phyloP scores from a whole-genome alignment of 2,888 invertebrate genomes.

The Helicoverpa assulta region DNA sequence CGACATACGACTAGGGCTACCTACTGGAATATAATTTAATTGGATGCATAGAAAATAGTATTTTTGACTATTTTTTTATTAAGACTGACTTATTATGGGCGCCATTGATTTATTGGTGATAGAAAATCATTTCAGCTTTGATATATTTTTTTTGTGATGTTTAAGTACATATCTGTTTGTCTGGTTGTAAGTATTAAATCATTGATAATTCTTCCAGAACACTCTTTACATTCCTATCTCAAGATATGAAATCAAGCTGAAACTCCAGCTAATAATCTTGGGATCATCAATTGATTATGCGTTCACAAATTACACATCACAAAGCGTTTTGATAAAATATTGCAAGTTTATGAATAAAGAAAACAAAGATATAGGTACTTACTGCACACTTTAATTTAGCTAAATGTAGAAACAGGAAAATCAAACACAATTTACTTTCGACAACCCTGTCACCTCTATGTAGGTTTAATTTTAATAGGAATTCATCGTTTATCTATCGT shows the following conservation, averaged over 20 bases:
- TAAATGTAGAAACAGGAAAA: not conserved
- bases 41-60: not conserved
- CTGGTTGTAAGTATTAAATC: too few species aligned
- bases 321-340: too few species aligned
- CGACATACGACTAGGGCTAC: conserved; percentile 70
- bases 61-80: not conserved
- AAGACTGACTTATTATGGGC: not conserved
- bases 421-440: conserved; percentile 13
- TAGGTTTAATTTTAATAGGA: conserved; percentile 60
- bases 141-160: too few species aligned
- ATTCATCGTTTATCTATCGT: conserved; percentile 71
- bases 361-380: not conserved
- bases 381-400: not conserved
- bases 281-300: too few species aligned
- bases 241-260: too few species aligned
- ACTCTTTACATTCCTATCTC: too few species aligned
- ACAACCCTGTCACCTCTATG: conserved; percentile 56
- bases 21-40: conserved; percentile 16
- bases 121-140: too few species aligned
- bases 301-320: too few species aligned
- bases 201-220: too few species aligned
- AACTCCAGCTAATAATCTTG: too few species aligned
- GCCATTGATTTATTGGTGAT: not conserved
- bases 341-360: not conserved
- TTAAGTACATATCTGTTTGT: too few species aligned